These are phyloP conservation scores for Schizopygopsis malacanthus DNA, from an alignment of 2,797 vertebrate species.

Conservation along the genomic window DNA sequence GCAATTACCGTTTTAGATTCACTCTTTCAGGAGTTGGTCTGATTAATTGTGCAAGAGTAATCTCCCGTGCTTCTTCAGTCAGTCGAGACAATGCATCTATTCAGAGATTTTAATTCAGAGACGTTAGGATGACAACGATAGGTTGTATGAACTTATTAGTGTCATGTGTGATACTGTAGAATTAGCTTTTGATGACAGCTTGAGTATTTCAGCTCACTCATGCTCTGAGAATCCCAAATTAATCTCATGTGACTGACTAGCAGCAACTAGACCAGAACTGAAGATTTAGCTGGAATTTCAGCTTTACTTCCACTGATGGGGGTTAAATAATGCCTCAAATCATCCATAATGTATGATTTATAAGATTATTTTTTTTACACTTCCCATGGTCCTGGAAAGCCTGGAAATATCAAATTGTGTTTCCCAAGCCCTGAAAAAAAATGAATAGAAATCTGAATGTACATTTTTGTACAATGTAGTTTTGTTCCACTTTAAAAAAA, in stretches of 20 bases:
- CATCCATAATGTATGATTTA: background rate
- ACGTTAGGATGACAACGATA: slow-evolving; percentile 37
- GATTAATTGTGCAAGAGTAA: slow-evolving; percentile 31
- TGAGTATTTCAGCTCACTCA: slow-evolving; percentile 19
- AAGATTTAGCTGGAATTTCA: slow-evolving; percentile 2
- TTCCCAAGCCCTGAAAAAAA: background rate
- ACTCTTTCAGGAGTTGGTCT: background rate
- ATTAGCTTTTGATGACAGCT: slow-evolving; percentile 54
- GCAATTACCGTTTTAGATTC: background rate
- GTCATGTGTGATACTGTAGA: slow-evolving; percentile 12
- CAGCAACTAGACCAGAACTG: slow-evolving; percentile 23
- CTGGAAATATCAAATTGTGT: background rate
- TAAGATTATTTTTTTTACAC: background rate
- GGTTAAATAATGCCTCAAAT: background rate
- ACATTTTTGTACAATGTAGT: background rate
- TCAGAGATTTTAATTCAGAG: slow-evolving; percentile 53
- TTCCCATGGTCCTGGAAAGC: background rate
- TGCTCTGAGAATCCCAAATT: slow-evolving; percentile 9
- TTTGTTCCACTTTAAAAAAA: background rate
- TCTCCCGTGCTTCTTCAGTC: slow-evolving; percentile 20
- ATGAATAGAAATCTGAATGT: background rate
- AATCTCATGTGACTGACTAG: slow-evolving; percentile 41
- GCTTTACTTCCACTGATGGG: background rate
- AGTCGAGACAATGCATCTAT: slow-evolving; percentile 40
- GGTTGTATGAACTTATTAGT: slow-evolving; percentile 34